Percentiles rank a stretch among this genome's conserved stretches.
Evolutionary conservation across 2,888 invertebrate species (phyloP).

Genomic region (Priapulus caudatus): DNA sequence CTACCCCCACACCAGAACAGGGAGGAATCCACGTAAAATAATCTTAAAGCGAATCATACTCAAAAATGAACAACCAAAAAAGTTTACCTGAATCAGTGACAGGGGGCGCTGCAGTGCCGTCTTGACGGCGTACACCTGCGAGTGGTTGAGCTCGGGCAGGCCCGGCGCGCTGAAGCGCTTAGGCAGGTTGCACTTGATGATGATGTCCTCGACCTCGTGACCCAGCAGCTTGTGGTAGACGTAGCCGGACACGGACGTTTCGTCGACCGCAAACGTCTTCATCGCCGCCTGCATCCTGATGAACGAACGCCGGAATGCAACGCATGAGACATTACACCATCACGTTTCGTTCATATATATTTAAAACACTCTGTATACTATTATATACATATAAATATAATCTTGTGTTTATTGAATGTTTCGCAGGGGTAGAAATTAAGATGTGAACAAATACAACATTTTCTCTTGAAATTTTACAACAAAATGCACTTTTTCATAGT

Average conservation of each 20-base stretch:
- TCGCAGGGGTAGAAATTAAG: neutral
- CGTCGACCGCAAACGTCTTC: conserved; percentile 88
- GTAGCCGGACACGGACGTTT: conserved; percentile 88
- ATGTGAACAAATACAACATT: neutral
- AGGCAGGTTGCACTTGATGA: conserved; percentile 79
- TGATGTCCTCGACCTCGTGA: conserved; percentile 81
- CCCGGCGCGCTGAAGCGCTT: conserved; percentile 96
- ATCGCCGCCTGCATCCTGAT: conserved; percentile 83
- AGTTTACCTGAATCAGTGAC: conserved; percentile 74
- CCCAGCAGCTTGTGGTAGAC: conserved; percentile 94
- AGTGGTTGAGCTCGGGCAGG: conserved; percentile 91
- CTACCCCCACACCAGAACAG: too few relatives aligned
- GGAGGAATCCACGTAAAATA: too few relatives aligned
- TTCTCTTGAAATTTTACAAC: too few relatives aligned
- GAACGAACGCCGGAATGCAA: too few relatives aligned
- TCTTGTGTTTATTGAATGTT: neutral
- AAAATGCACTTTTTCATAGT: too few relatives aligned
- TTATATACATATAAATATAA: too few relatives aligned
- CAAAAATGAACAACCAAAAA: neutral
- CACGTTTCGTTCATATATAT: too few relatives aligned
- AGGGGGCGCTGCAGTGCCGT: conserved; percentile 91
- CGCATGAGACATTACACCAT: too few relatives aligned
- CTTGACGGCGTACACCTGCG: conserved; percentile 95
- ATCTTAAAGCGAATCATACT: too few relatives aligned
- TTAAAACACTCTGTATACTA: too few relatives aligned